Percentiles rank a stretch among this genome's conserved stretches.
Evolutionary conservation across 2,888 invertebrate species (phyloP).

Genomic region (Galerucella nymphaeae): DNA sequence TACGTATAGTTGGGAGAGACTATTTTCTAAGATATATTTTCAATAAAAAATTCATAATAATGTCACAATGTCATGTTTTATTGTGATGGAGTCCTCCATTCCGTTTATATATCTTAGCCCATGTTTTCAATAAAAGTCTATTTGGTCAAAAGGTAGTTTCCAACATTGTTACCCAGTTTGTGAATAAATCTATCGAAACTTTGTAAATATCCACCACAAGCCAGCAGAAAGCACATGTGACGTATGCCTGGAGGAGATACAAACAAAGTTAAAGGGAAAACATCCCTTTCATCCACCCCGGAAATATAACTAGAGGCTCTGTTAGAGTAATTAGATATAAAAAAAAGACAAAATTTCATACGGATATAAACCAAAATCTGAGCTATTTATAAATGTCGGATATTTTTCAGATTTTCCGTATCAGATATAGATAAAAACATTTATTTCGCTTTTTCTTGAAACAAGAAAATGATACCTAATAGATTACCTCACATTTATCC

Average conservation of each 20-base stretch:
- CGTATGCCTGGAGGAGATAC: constrained; percentile 5
- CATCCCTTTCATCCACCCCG: not conserved
- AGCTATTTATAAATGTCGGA: too few species aligned
- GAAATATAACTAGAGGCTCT: not conserved
- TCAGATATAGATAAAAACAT: too few species aligned
- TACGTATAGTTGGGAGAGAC: too few species aligned
- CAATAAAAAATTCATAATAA: too few species aligned
- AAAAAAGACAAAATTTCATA: too few species aligned
- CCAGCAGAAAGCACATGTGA: not conserved
- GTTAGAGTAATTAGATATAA: too few species aligned
- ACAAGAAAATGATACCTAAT: not conserved
- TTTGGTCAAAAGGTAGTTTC: constrained; percentile 1
- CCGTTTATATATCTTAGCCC: too few species aligned
- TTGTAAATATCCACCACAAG: constrained; percentile 7
- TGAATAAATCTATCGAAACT: not conserved
- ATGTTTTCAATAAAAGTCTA: not conserved
- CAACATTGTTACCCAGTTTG: constrained; percentile 4
- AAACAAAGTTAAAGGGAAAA: constrained; percentile 2
- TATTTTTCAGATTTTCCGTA: too few species aligned
- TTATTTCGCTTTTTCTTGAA: not conserved
- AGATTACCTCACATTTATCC: not conserved
- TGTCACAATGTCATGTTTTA: too few species aligned
- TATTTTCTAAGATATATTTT: too few species aligned
- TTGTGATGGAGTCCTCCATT: too few species aligned
- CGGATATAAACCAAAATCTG: too few species aligned